These are phyloP conservation scores for Vicugna pacos DNA, from an alignment of 2,113 vertebrate species.

Conservation along the genomic window DNA sequence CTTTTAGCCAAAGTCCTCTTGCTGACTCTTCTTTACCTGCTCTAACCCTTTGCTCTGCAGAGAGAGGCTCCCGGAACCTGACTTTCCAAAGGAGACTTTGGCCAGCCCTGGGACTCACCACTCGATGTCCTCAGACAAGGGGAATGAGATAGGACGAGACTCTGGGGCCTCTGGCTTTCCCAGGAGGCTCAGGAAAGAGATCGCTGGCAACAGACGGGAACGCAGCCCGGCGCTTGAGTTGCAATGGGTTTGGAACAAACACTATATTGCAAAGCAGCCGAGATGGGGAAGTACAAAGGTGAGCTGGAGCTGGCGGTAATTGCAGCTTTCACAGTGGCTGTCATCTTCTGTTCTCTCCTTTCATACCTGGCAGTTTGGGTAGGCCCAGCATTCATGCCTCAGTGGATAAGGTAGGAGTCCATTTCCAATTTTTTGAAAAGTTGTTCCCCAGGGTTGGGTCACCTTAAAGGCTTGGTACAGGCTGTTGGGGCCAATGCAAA, in stretches of 20 bases:
- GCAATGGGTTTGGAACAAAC: conserved; percentile 22
- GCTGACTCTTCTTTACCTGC: neutral
- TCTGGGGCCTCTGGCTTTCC: neutral
- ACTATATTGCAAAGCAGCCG: neutral
- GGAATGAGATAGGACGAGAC: neutral
- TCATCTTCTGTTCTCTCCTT: neutral
- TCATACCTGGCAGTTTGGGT: conserved; percentile 1
- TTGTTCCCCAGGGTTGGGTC: conserved; percentile 41
- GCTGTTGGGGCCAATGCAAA: neutral
- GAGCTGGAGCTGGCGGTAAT: neutral
- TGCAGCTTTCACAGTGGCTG: neutral
- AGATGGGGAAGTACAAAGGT: neutral
- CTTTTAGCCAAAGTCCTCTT: neutral
- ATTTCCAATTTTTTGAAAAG: conserved; percentile 45
- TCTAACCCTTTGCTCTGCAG: neutral
- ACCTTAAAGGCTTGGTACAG: neutral
- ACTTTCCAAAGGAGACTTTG: neutral
- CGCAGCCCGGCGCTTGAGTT: neutral
- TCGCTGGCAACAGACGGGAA: neutral
- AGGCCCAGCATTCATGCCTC: neutral
- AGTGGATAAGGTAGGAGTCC: neutral
- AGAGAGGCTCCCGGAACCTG: neutral
- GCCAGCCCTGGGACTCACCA: neutral
- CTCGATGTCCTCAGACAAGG: neutral
- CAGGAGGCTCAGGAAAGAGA: neutral